Evolutionary conservation across 2,888 invertebrate genomes (phyloP).

Genomic region (Stratiomys singularior): DNA sequence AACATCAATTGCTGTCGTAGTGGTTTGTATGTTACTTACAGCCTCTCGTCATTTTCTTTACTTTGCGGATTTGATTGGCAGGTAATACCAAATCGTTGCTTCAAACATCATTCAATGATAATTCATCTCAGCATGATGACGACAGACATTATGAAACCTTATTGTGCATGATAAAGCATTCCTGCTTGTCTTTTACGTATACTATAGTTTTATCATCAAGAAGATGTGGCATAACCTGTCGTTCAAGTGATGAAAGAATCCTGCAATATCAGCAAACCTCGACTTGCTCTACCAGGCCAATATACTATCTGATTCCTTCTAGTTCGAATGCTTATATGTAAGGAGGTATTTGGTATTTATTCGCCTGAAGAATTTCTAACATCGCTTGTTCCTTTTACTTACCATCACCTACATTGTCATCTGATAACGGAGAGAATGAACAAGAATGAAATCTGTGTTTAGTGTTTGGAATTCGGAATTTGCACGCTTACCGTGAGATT

Average conservation of each 20-base stretch:
- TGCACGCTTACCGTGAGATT: not conserved
- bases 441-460: not conserved
- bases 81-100: not conserved
- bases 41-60: not conserved
- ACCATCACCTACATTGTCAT: not conserved
- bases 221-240: not conserved
- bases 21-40: too few relatives aligned
- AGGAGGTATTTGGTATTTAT: not conserved
- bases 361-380: not conserved
- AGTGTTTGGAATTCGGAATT: not conserved
- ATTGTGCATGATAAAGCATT: not conserved
- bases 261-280: conserved; percentile 4
- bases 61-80: not conserved
- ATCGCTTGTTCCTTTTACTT: not conserved
- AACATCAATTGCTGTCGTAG: too few relatives aligned
- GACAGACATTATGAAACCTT: not conserved
- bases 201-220: not conserved
- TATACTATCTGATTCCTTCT: not conserved
- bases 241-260: conserved; percentile 26
- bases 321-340: too few relatives aligned
- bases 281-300: not conserved
- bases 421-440: not conserved
- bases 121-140: not conserved
- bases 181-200: not conserved
- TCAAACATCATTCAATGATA: not conserved